Conservation (phyloP, 2,113 vertebrate genomes). For the Bucco capensis region DNA sequence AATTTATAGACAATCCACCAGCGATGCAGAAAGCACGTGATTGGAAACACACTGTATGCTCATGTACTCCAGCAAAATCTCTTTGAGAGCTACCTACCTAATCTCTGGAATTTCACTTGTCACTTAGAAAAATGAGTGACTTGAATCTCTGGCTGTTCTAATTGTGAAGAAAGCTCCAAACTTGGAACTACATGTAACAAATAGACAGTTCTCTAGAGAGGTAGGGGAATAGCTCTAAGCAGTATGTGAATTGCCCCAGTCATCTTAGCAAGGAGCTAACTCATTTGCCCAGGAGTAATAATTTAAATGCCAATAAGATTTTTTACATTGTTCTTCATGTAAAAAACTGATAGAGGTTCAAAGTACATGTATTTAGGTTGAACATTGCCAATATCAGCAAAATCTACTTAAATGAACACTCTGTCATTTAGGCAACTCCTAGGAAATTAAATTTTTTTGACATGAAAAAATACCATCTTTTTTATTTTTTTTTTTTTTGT, state of each 20-base stretch:
- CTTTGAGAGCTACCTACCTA: not conserved
- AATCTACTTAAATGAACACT: not conserved
- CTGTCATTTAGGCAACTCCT: not conserved
- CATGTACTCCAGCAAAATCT: not conserved
- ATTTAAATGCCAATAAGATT: not conserved
- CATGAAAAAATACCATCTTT: not conserved
- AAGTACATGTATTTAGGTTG: not conserved
- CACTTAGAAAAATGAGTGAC: not conserved
- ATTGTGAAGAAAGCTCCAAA: not conserved
- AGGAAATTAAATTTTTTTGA: not conserved
- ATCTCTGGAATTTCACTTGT: conserved; percentile 4
- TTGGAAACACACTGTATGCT: not conserved
- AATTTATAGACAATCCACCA: not conserved
- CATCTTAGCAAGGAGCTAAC: not conserved
- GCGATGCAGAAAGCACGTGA: conserved; percentile 1
- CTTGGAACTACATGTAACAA: not conserved
- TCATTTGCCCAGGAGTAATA: not conserved
- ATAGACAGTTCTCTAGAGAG: not conserved
- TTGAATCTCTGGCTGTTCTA: conserved; percentile 14
- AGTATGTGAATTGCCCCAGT: not conserved
- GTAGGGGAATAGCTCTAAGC: not conserved
- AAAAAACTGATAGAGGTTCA: not conserved
- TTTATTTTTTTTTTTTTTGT: not conserved
- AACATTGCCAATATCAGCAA: not conserved
- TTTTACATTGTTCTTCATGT: not conserved